Base-by-base conservation (phyloP, 2,113 vertebrate genomes). In the Alosa alosa region DNA sequence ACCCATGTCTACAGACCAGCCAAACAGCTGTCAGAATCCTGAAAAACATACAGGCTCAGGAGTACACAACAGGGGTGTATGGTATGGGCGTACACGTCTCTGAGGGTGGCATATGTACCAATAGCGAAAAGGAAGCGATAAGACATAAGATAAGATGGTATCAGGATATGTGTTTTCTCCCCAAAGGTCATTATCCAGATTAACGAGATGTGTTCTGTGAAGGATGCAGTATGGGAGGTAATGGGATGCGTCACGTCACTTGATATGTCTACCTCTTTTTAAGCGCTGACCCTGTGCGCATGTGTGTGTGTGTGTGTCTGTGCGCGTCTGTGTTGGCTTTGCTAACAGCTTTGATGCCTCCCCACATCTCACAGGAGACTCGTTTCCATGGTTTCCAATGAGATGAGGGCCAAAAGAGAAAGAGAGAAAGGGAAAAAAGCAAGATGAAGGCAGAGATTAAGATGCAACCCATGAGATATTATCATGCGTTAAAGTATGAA, bases 331-430 rank as follows among this genome's bases (percentile, higher is more conserved):
- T 84, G 82, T 84, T 86, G 25, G 83, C 86, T 84, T 83, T 81
- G 68, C 82, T 46, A 57, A 22, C 55, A n/a, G 81, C 68, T 78
- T 84, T 88, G 87, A 55, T 82, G 81, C 86, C 84, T 88, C 81
- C 10, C 44, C 46, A 84, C 84, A 90, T 84, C 86, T 81, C 86
- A 84, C 84, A 86, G 83, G 82, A 85, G 83, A 90, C 86, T 83
- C 22, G 81, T 86, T 88, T 86, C 87, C 86, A 88, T 88, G 85
- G 89, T 90, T 90, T 90, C 89, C 89, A 85, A 81, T 85, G 72
- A 86, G 45, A 90, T 50, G 86, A 86, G 82, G 84, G 85, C 36
- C 41, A 83, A 52, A 55, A 83, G 72, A 49, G 52, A 46, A 47
- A 88, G 85, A 90, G 7, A 81, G 8, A 84, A 4, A 45, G 50